Evolutionary conservation across 2,888 invertebrate genomes (phyloP).

Genomic region (Omphaloscelis lunosa): DNA sequence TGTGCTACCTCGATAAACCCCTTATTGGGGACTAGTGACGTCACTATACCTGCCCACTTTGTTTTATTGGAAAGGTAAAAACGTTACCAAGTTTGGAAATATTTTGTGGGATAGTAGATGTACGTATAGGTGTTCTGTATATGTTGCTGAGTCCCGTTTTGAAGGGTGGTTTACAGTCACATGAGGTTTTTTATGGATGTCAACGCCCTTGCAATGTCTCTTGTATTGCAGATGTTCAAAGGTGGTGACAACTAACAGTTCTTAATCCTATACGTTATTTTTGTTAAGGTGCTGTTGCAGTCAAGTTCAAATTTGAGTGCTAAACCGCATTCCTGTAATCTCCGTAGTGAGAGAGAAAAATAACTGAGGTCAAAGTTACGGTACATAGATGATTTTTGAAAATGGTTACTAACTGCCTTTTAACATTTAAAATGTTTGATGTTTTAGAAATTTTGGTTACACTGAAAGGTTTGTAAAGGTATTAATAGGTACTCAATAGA

Average conservation of each 20-base stretch:
- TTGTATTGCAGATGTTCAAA: background rate
- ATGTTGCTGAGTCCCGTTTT: background rate
- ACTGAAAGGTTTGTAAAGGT: too few species aligned
- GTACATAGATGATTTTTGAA: too few species aligned
- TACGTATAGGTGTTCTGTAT: background rate
- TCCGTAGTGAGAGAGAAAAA: too few species aligned
- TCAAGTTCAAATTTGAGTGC: too few species aligned
- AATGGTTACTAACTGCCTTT: too few species aligned
- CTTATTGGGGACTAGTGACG: slow-evolving; percentile 61
- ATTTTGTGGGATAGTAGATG: slow-evolving; percentile 1
- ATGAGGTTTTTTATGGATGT: background rate
- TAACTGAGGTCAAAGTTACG: too few species aligned
- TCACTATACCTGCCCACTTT: slow-evolving; percentile 46
- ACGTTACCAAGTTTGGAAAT: slow-evolving; percentile 38
- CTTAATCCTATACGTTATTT: too few species aligned
- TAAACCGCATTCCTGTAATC: too few species aligned
- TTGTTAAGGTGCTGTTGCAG: too few species aligned
- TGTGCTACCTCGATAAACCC: slow-evolving; percentile 68
- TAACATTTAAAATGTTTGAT: too few species aligned
- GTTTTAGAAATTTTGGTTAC: too few species aligned
- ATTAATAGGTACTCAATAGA: too few species aligned
- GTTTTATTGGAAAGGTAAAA: slow-evolving; percentile 62
- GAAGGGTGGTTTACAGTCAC: background rate
- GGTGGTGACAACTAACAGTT: background rate
- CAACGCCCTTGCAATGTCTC: background rate